Evolutionary conservation across 2,113 vertebrate genomes (phyloP).

Genomic region (Dasyornis broadbenti): DNA sequence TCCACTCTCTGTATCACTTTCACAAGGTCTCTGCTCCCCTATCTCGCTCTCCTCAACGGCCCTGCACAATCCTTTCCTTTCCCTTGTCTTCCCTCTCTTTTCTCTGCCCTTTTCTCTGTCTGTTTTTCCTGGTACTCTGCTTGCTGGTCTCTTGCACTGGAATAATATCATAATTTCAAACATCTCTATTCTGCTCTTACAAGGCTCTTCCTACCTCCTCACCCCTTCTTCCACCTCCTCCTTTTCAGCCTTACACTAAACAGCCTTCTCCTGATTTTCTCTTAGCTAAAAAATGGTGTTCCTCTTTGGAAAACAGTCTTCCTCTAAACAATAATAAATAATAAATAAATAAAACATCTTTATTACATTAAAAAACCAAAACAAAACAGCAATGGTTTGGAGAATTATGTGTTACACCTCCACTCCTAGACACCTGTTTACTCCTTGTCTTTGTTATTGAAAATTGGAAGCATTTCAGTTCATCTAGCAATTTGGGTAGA

Average conservation of each 20-base stretch:
- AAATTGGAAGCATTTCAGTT: neutral
- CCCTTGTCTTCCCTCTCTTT: neutral
- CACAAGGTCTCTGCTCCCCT: rapidly evolving
- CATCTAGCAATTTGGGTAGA: neutral
- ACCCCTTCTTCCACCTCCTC: neutral
- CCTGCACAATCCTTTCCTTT: neutral
- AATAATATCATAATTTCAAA: neutral
- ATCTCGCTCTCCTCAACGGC: neutral
- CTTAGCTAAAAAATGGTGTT: neutral
- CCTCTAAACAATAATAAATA: neutral
- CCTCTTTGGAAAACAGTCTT: neutral
- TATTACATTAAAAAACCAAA: neutral
- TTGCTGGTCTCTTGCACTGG: neutral
- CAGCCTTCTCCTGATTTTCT: neutral
- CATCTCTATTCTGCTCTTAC: neutral
- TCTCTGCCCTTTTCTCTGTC: neutral
- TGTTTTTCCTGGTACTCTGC: neutral
- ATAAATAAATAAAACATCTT: neutral
- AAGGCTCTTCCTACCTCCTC: neutral
- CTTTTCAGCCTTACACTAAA: neutral
- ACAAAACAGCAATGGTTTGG: neutral
- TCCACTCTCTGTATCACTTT: neutral
- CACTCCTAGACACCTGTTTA: neutral
- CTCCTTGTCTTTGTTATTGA: neutral
- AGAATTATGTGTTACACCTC: neutral